Conservation (phyloP, 35 echinoderm and acorn worm species). For the Acanthaster planci region DNA sequence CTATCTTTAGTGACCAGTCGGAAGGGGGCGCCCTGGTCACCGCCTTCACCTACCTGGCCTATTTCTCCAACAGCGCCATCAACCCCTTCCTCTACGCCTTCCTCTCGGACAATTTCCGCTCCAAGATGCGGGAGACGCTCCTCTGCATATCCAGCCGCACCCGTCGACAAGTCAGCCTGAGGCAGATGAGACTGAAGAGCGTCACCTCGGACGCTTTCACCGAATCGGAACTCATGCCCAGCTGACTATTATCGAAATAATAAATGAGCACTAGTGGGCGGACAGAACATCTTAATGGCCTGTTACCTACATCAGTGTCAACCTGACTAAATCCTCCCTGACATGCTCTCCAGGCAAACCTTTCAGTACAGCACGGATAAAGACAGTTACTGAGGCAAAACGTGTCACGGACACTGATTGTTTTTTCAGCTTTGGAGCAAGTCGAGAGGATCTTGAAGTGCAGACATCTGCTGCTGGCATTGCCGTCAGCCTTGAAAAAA, state of each 20-base stretch:
- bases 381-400: too few relatives aligned
- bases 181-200: conserved; percentile 54
- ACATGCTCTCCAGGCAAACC: too few relatives aligned
- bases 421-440: too few relatives aligned
- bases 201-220: conserved; percentile 71
- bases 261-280: too few relatives aligned
- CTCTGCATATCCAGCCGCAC: conserved; percentile 44
- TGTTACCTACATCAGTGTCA: too few relatives aligned
- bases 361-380: too few relatives aligned
- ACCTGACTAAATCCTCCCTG: too few relatives aligned
- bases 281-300: too few relatives aligned
- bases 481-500: too few relatives aligned
- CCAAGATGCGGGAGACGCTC: conserved; percentile 66
- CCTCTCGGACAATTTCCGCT: conserved; percentile 85
- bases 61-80: conserved; percentile 88
- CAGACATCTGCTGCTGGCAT: too few relatives aligned
- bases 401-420: too few relatives aligned
- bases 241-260: conserved; percentile 5
- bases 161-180: conserved; percentile 29
- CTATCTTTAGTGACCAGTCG: neutral
- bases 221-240: conserved; percentile 24
- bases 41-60: conserved; percentile 58
- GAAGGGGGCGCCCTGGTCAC: conserved; percentile 43
- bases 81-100: conserved; percentile 92
- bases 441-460: too few relatives aligned